Conservation (phyloP, 2,888 invertebrate species). For the Abrostola triplasia region DNA sequence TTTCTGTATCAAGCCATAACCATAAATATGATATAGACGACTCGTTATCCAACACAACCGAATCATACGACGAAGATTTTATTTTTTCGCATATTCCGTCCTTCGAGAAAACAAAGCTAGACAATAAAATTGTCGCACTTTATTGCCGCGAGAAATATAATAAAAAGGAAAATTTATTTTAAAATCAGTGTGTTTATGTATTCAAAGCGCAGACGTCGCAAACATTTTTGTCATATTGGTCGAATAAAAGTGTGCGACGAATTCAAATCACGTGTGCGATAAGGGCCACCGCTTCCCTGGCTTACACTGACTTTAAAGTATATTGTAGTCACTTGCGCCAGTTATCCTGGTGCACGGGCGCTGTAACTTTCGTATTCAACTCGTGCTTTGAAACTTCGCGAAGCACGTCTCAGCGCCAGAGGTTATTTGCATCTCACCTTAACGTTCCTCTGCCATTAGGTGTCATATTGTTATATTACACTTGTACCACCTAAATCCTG, state of each 20-base stretch:
- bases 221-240: slow-evolving; percentile 81
- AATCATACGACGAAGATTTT: slow-evolving; percentile 25
- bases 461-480: slow-evolving; percentile 76
- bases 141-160: slow-evolving; percentile 31
- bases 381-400: slow-evolving; percentile 74
- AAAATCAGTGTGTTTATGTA: slow-evolving; percentile 68
- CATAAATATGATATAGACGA: slow-evolving; percentile 2
- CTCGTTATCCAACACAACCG: slow-evolving; percentile 20
- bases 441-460: slow-evolving; percentile 74
- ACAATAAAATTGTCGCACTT: slow-evolving; percentile 30
- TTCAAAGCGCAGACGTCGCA: slow-evolving; percentile 77
- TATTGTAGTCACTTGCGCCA: slow-evolving; percentile 75
- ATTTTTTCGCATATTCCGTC: slow-evolving; percentile 18
- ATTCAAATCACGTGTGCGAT: slow-evolving; percentile 81
- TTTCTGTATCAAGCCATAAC: slow-evolving; percentile 1
- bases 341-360: slow-evolving; percentile 67
- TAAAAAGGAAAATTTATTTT: slow-evolving; percentile 39
- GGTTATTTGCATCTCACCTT: slow-evolving; percentile 82
- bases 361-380: slow-evolving; percentile 75
- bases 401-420: slow-evolving; percentile 75
- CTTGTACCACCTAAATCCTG: slow-evolving; percentile 53
- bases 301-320: slow-evolving; percentile 79
- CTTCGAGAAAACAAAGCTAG: slow-evolving; percentile 24
- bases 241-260: slow-evolving; percentile 72
- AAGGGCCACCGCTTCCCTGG: slow-evolving; percentile 77